These are phyloP conservation scores for Eidolon dupreanum DNA, from an alignment of 2,797 vertebrate genomes.

Conservation along the genomic window DNA sequence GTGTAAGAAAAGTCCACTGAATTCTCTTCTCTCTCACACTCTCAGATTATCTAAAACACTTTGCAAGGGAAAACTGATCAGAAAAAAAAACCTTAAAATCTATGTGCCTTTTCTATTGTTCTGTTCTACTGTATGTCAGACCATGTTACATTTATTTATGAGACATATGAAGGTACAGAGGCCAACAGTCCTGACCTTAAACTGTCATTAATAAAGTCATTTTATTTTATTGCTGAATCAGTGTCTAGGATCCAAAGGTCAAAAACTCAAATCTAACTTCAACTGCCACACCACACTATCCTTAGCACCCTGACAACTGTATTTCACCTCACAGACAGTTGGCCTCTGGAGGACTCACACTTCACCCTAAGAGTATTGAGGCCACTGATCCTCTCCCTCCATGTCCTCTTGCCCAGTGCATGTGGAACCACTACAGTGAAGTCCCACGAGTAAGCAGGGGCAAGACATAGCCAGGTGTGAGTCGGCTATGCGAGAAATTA, in stretches of 20 bases:
- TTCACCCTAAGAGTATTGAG: neutral
- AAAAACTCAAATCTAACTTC: conserved; percentile 69
- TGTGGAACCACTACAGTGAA: neutral
- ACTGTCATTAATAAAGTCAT: conserved; percentile 68
- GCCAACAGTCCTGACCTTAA: conserved; percentile 55
- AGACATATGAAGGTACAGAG: conserved; percentile 54
- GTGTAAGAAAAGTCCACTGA: neutral
- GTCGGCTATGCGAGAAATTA: conserved; percentile 68
- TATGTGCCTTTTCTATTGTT: conserved; percentile 45
- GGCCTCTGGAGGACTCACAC: rapidly evolving
- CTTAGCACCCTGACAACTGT: neutral
- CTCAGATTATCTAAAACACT: neutral
- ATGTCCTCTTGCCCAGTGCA: neutral
- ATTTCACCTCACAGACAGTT: neutral
- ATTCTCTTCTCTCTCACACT: neutral
- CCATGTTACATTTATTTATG: conserved; percentile 70
- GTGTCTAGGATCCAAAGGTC: conserved; percentile 46
- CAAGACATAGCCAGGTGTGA: neutral
- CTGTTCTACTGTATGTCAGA: neutral
- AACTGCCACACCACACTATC: neutral
- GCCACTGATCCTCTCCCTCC: rapidly evolving
- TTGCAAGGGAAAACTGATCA: conserved; percentile 17
- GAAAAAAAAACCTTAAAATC: conserved; percentile 23
- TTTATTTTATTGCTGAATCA: conserved; percentile 77
- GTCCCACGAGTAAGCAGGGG: neutral